These are phyloP conservation scores for Omphaloscelis lunosa DNA, from an alignment of 2,888 invertebrate genomes.

Conservation along the genomic window DNA sequence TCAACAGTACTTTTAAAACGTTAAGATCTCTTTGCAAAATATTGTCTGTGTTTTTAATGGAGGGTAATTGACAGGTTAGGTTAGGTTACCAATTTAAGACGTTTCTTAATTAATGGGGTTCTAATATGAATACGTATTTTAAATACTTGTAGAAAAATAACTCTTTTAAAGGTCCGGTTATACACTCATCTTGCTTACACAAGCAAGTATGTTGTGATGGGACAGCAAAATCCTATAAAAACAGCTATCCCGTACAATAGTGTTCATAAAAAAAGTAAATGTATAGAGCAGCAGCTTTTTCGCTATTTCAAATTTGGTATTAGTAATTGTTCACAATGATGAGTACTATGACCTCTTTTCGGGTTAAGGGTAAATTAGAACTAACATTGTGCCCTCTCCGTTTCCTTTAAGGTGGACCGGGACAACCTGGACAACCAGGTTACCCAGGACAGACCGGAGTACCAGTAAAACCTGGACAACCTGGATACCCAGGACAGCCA, in stretches of 20 bases:
- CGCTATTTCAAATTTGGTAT: not conserved
- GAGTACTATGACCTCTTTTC: not conserved
- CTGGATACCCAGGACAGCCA: constrained; percentile 51
- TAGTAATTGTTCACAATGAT: not conserved
- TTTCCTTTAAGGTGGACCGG: constrained; percentile 4
- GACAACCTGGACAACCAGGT: constrained; percentile 50
- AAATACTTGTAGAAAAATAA: not conserved
- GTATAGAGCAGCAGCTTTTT: too few species aligned
- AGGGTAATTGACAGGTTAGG: too few species aligned
- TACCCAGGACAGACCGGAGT: constrained; percentile 50
- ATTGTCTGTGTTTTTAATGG: too few species aligned
- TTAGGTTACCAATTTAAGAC: not conserved
- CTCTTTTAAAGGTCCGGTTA: not conserved
- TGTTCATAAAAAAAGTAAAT: not conserved
- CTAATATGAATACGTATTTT: not conserved
- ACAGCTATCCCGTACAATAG: not conserved
- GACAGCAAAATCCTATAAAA: not conserved
- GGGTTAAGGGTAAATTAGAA: not conserved
- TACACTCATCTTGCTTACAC: not conserved
- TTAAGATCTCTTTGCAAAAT: too few species aligned
- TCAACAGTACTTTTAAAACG: too few species aligned
- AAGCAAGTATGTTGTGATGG: not conserved
- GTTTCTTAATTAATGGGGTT: not conserved
- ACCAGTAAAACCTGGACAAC: constrained; percentile 24
- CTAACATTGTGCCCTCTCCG: not conserved